Percentiles rank a stretch among this genome's conserved stretches.
Evolutionary conservation across 2,113 vertebrate genomes (phyloP).

Genomic region (Phoenicopterus ruber): DNA sequence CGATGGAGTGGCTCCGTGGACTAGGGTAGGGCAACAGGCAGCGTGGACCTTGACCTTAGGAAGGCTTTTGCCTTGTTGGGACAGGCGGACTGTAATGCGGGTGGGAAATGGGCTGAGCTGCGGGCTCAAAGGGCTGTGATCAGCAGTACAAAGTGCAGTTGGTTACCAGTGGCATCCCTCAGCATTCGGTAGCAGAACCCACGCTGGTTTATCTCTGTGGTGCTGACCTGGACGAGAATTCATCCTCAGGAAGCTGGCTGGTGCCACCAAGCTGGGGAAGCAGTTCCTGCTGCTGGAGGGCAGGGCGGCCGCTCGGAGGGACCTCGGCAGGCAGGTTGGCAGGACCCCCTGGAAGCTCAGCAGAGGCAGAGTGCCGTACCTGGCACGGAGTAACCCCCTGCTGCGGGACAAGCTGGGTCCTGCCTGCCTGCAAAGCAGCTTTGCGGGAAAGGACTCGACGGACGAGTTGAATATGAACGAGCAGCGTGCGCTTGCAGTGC

Average conservation of each 20-base stretch:
- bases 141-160: not conserved
- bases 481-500: rapidly evolving
- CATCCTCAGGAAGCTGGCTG: not conserved
- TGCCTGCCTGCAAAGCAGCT: not conserved
- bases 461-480: not conserved
- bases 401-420: not conserved
- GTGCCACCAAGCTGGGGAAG: not conserved
- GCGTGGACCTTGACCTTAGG: not conserved
- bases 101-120: not conserved
- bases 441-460: rapidly evolving
- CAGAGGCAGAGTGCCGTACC: not conserved
- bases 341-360: not conserved
- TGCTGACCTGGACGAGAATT: not conserved
- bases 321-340: not conserved
- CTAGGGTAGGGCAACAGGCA: not conserved
- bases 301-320: not conserved
- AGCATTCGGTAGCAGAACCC: rapidly evolving
- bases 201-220: not conserved
- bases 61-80: not conserved
- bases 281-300: not conserved
- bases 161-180: not conserved
- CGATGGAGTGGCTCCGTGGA: rapidly evolving
- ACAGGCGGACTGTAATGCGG: not conserved
- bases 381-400: rapidly evolving
- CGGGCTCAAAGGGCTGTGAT: not conserved